Base-by-base conservation (phyloP, 1,140 invertebrate genomes). In the Parapsyche elsis region DNA sequence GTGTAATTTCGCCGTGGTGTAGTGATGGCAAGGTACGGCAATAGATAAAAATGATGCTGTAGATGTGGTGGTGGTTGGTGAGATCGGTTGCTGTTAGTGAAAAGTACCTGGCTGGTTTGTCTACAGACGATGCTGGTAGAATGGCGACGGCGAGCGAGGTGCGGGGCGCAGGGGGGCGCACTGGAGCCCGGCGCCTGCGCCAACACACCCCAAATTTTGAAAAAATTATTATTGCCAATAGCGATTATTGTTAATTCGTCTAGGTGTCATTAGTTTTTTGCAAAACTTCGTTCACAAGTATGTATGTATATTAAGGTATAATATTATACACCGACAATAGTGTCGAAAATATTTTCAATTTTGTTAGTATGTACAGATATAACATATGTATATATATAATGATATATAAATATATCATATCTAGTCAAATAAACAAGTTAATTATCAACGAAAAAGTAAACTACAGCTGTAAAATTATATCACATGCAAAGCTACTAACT, bases 101-200 rank as follows among this genome's bases (percentile, higher is more conserved):
- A 53, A 38, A 78, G 84, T 92, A 92, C 91, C 91, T 92, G 91
- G 86, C 90, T 90, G 89, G 89, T 87, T 81, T 84, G 86, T 86
- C 89, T 88, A 84, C 88, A 89, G 87, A 91, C 88, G 88, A 90
- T 91, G 85, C 90, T 91, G 83, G 90, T 91, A 87, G 93, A 94
- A 90, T 94, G 92, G 85, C 93, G 91, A 86, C 93, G 91, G 86
- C 92, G 91, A 84, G 93, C 93, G 88, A 93, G 91, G 85, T 92
- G 91, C 83, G 76, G 77, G 64, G 86, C 86, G 84, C 86, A 85
- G 49, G 53, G 59, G 26, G 79, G 80, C 87, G 89, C 87, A 85
- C 90, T 89, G 84, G 91, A 90, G 87, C 90, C 80, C 30, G 23
- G 84, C 73, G 81, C 86, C 86, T 79, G 82, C 81, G 70, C 85